phyloP scores from a whole-genome alignment of 2,113 vertebrate genomes.

The Nematolebias whitei region DNA sequence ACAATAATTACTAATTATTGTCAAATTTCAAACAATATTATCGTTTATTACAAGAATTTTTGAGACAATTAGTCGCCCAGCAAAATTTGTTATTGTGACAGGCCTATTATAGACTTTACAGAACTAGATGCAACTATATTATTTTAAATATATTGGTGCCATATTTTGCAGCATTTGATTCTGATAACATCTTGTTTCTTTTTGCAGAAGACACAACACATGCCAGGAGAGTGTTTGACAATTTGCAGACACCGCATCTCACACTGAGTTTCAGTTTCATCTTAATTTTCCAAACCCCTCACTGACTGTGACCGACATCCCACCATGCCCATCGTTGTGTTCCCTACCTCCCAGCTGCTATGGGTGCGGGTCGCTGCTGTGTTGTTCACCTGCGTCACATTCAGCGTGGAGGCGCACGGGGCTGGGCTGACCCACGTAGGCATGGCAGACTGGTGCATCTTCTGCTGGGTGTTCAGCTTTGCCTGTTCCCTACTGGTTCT shows the following conservation, averaged over 20 bases:
- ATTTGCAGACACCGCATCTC: not conserved
- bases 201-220: constrained; percentile 33
- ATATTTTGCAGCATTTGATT: not conserved
- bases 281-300: not conserved
- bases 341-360: constrained; percentile 75
- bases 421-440: accelerated
- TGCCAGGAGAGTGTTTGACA: constrained; percentile 8
- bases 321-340: constrained; percentile 72
- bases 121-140: not conserved
- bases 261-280: not conserved
- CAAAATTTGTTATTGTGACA: too few species aligned
- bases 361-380: constrained; percentile 81
- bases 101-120: too few species aligned
- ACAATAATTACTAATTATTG: too few species aligned
- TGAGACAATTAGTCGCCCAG: too few species aligned
- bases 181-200: not conserved
- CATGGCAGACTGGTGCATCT: constrained; percentile 83
- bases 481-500: constrained; percentile 81
- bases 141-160: too few species aligned
- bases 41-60: too few species aligned
- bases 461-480: constrained; percentile 88
- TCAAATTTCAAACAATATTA: too few species aligned
- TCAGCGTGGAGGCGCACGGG: constrained; percentile 66
- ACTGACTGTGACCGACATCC: constrained; percentile 2
- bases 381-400: constrained; percentile 83